Conservation (phyloP, 2,113 vertebrate genomes). For the Semnopithecus entellus region DNA sequence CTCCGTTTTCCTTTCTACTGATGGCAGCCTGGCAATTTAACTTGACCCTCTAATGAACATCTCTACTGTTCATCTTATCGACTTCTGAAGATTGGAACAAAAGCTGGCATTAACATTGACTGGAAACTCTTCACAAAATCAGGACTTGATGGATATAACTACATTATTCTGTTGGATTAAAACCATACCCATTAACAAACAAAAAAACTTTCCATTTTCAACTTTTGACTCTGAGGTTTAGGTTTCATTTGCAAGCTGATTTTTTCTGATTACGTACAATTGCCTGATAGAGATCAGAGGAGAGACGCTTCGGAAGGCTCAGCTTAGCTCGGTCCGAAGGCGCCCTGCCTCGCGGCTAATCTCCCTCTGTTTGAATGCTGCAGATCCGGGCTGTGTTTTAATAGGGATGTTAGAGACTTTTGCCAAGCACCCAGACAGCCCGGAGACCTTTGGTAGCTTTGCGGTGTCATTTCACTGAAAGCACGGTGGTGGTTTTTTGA, state of each 20-base stretch:
- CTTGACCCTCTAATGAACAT: not conserved
- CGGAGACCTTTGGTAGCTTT: conserved; percentile 69
- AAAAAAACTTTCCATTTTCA: not conserved
- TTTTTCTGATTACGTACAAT: not conserved
- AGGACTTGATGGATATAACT: not conserved
- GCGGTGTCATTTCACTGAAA: conserved; percentile 72
- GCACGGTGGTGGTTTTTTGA: conserved; percentile 66
- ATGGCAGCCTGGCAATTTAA: no score
- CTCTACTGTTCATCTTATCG: not conserved
- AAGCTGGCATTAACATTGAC: not conserved
- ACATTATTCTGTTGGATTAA: not conserved
- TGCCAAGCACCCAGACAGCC: conserved; percentile 73
- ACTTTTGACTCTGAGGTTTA: not conserved
- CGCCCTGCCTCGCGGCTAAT: not conserved
- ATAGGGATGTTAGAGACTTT: conserved; percentile 57
- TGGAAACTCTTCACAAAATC: not conserved
- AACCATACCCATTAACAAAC: not conserved
- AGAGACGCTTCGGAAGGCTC: conserved; percentile 52
- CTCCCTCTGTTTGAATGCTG: not conserved
- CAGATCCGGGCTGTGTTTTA: conserved; percentile 52
- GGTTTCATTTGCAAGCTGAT: not conserved
- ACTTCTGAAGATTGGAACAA: not conserved
- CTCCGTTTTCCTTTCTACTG: not conserved
- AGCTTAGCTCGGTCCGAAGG: conserved; percentile 42
- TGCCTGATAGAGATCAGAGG: not conserved